Conservation (phyloP, 2,888 invertebrate genomes). For the Ptychoptera contaminata region DNA sequence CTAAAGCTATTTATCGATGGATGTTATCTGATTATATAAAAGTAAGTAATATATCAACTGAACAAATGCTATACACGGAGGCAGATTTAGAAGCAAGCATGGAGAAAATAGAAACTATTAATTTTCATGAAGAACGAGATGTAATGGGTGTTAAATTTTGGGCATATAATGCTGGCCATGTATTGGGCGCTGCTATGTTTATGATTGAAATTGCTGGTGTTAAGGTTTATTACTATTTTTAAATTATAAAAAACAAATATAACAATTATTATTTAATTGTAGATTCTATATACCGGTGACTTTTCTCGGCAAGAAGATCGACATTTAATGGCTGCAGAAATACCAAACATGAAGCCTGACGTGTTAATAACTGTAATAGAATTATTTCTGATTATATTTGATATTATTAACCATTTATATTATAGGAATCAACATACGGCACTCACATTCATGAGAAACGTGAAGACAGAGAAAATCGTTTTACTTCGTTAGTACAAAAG, state of each 20-base stretch:
- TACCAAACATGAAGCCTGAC: conserved; percentile 91
- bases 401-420: conserved; percentile 27
- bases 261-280: conserved; percentile 22
- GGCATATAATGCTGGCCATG: conserved; percentile 98
- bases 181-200: conserved; percentile 98
- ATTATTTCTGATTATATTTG: conserved; percentile 4
- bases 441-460: conserved; percentile 98
- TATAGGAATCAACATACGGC: conserved; percentile 92
- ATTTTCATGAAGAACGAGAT: conserved; percentile 96
- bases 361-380: conserved; percentile 74
- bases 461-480: conserved; percentile 88
- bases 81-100: conserved; percentile 93
- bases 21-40: conserved; percentile 97
- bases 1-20: conserved; percentile 98
- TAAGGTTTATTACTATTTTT: conserved; percentile 34
- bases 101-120: conserved; percentile 97
- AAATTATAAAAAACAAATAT: conserved; percentile 1
- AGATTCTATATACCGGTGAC: conserved; percentile 87
- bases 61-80: conserved; percentile 94
- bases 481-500: conserved; percentile 85
- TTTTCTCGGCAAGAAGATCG: conserved; percentile 97
- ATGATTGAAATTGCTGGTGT: conserved; percentile 99
- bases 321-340: conserved; percentile 98
- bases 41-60: conserved; percentile 94
- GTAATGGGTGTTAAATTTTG: conserved; percentile 94